phyloP scores from a whole-genome alignment of 2,113 vertebrate species.

The Notechis scutatus region DNA sequence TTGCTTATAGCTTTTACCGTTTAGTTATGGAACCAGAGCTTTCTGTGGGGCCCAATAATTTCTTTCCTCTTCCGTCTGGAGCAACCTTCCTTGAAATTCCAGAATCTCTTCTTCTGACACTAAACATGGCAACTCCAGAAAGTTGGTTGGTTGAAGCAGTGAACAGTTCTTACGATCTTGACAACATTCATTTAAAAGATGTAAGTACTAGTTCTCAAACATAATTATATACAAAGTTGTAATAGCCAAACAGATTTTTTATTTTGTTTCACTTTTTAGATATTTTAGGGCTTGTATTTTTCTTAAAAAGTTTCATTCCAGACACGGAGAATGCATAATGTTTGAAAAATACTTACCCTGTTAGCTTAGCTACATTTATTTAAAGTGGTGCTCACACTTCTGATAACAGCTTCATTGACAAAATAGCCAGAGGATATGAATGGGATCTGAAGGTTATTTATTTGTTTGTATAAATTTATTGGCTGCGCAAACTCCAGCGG shows the following conservation, averaged over 20 bases:
- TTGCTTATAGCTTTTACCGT: slow-evolving; percentile 85
- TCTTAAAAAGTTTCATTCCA: neutral
- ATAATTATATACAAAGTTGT: neutral
- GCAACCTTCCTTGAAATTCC: slow-evolving; percentile 90
- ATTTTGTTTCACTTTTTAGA: neutral
- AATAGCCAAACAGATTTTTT: neutral
- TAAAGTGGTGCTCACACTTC: neutral
- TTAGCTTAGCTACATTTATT: neutral
- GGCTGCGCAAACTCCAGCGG: neutral
- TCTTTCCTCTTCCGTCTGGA: slow-evolving; percentile 75
- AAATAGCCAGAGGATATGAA: neutral
- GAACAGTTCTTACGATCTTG: slow-evolving; percentile 87
- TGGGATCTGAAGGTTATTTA: neutral
- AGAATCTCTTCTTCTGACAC: slow-evolving; percentile 86
- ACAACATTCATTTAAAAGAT: slow-evolving; percentile 93
- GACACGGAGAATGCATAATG: neutral
- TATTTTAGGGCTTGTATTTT: neutral
- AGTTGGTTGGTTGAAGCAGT: slow-evolving; percentile 93
- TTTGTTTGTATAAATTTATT: neutral
- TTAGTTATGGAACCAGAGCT: slow-evolving; percentile 90
- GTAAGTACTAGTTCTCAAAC: slow-evolving; percentile 64
- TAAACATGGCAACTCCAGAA: slow-evolving; percentile 95
- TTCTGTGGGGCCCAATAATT: slow-evolving; percentile 70
- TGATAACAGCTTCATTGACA: neutral
- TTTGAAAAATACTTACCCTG: neutral